Base-by-base conservation (phyloP, 2,888 invertebrate species). In the Cryptophagus acutangulus region DNA sequence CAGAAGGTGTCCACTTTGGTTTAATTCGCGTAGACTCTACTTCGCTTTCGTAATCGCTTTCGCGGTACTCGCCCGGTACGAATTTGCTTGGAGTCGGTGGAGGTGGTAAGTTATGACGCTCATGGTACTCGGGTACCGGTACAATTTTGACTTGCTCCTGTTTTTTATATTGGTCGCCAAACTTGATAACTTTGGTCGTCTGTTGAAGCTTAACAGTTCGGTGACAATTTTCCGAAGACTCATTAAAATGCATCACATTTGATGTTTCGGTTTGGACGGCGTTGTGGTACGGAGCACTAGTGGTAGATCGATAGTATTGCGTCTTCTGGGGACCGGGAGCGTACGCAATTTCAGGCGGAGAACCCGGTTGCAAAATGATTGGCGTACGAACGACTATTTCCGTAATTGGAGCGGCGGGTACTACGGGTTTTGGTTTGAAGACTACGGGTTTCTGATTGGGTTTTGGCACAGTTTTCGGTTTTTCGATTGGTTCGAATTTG, bases 21-120 rank as follows among this genome's bases (percentile, higher is more conserved):
- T 74, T 75, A 41, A 84, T 81, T 53, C 73, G 72, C 0, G 71
- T 63, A 9, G 71, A 68, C 44, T 83, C 84, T 3, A 77, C 71
- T 54, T 84, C 83, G 58, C 81, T 81, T 52, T 83, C 82, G 52
- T 83, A 83, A 54, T 83, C 83, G 37, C 80, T 81, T 54, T 82
- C 82, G 10, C 76, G 71, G 46, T 77, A 79, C 43, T 80, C 78
- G 8, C 81, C 81, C 3, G 76, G 78, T 13, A 78, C 63, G 55
- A 83, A 83, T 61, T 80, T 82, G 2, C 72, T 79, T 2, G 82
- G 82, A 2, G 73, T 78, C 1, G 79, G 74, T 29, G 74, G 71
- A 2, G 74, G 73, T 18, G 73, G 73, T 13, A 67, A 62, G 34
- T 66, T 63, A 2, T 67, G 63, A n/a, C 65, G 59, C 38, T 59